Evolutionary conservation across 2,113 vertebrate species (phyloP), one percentile per base, ranked within the genome.

Genomic region (Conger conger): DNA sequence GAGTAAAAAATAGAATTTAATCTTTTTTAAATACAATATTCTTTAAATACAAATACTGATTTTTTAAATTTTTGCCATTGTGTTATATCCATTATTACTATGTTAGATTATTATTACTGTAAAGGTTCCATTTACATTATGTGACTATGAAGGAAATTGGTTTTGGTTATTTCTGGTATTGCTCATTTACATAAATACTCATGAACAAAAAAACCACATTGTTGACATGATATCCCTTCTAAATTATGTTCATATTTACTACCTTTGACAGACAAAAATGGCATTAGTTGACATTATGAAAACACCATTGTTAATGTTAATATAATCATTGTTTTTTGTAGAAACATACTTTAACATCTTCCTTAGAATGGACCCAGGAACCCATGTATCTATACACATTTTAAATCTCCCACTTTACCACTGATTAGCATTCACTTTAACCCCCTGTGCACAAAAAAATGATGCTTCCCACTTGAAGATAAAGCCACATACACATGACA

Each of bases 1-100:
- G 93, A 95, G 94, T 96, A 96, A 95, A 96, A 96, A 96, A 96
- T 96, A 96, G 93, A 95, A 94, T 95, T 96, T 94, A 95, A 95
- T 95, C 91, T 94, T 95, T 95, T 95, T 96, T 95, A 96, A 96
- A 95, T 95, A 94, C 91, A 91, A 91, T 94, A 91, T 88, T 93
- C 94, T 94, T 92, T 91, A 93, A 96, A 94, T 96, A 96, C 94
- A 96, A 96, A 95, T 94, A 95, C 93, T 94, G 92, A 94, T 95
- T 94, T 91, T 88, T 93, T 94, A 89, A 88, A 23, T 93, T 92
- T 94, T 93, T 92, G 93, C 68, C 68, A 73, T 73, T 33, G n/a
- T 94, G 91, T 92, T 93, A 94, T 90, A 93, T 92, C 89, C 84
- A 91, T 93, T 90, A 92, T 91, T 93, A 88, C 89, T 91, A 89